Percentiles rank a stretch among this genome's conserved stretches.
Conservation (phyloP, 35 echinoderm and acorn worm genomes). For the Lytechinus pictus region DNA sequence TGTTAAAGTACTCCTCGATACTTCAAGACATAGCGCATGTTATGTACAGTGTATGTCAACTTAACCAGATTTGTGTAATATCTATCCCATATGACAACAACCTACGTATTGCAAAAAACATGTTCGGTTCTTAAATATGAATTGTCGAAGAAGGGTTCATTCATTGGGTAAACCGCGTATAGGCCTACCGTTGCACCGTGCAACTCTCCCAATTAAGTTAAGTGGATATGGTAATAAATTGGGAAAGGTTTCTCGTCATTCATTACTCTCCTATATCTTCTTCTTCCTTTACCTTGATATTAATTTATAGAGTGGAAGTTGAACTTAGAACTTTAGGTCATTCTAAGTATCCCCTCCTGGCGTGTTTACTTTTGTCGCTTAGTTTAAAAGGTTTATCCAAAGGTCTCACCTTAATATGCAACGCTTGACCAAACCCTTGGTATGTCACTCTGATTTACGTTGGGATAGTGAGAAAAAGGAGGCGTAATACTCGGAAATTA, state of each 20-base stretch:
- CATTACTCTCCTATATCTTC: not conserved
- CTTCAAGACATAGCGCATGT: not conserved
- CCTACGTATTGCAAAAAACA: not conserved
- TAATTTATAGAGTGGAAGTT: not conserved
- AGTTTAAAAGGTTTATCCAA: not conserved
- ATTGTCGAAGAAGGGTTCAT: not conserved
- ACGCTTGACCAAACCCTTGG: not conserved
- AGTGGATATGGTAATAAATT: not conserved
- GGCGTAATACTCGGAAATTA: no score
- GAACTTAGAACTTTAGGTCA: not conserved
- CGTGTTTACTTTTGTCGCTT: not conserved
- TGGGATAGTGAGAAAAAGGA: no score
- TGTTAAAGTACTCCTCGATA: not conserved
- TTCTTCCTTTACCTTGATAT: not conserved
- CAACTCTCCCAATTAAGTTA: not conserved
- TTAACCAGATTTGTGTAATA: constrained; percentile 6
- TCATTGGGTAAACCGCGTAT: not conserved
- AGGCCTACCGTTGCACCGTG: not conserved
- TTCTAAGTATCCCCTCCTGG: not conserved
- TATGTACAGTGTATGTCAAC: not conserved
- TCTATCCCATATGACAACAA: not conserved
- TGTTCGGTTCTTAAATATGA: not conserved
- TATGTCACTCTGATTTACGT: no score
- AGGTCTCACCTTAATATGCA: not conserved
- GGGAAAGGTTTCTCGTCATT: not conserved